phyloP scores from a whole-genome alignment of 2,113 vertebrate genomes.

The Alethe castanea region DNA sequence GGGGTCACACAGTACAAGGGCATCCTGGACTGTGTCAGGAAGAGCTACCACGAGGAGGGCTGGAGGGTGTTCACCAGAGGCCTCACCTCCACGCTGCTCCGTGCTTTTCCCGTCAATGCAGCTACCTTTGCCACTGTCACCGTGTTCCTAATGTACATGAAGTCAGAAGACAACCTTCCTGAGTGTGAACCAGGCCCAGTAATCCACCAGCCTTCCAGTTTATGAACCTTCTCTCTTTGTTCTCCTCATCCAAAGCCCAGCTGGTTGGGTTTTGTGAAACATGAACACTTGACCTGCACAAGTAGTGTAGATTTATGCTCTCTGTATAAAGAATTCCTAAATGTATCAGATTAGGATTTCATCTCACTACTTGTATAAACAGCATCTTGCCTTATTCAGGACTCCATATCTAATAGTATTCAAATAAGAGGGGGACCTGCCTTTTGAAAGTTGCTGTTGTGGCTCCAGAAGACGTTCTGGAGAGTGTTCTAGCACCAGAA shows the following conservation, averaged over 20 bases:
- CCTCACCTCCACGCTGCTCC: conserved; percentile 90
- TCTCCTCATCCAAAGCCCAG: background rate
- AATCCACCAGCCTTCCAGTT: conserved; percentile 82
- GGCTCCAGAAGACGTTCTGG: background rate
- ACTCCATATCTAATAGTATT: background rate
- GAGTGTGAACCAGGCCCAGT: conserved; percentile 76
- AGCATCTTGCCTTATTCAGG: conserved; percentile 28
- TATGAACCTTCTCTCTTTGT: conserved; percentile 64
- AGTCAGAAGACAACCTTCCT: conserved; percentile 63
- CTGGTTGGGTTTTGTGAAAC: background rate
- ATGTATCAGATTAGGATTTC: background rate
- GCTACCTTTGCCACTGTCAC: conserved; percentile 95
- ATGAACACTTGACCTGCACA: background rate
- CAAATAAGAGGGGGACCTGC: background rate
- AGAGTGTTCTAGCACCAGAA: background rate
- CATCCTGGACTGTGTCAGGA: conserved; percentile 86
- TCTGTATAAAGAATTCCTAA: conserved; percentile 21
- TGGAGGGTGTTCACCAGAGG: conserved; percentile 91
- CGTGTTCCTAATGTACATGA: conserved; percentile 86
- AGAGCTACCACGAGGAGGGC: conserved; percentile 88
- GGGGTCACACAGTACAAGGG: conserved; percentile 82
- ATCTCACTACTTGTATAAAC: conserved; percentile 13
- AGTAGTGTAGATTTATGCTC: background rate
- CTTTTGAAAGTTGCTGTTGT: background rate
- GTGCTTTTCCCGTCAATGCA: conserved; percentile 95